Conservation (phyloP, 2,888 invertebrate species). For the Cylloceria caligata region DNA sequence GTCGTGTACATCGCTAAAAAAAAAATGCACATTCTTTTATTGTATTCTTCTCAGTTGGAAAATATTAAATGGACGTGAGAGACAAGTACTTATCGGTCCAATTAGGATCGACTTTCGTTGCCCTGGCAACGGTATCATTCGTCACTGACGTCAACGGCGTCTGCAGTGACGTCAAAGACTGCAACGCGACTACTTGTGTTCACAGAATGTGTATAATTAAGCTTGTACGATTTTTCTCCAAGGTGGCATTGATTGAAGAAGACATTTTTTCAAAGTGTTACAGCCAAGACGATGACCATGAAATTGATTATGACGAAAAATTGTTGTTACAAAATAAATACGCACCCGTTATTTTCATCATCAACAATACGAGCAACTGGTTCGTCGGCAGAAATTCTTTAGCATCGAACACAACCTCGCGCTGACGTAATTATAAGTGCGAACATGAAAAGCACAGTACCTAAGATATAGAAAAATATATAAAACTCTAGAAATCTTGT, state of each 20-base stretch:
- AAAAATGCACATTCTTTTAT: not conserved
- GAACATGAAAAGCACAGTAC: not conserved
- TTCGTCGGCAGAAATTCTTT: conserved; percentile 50
- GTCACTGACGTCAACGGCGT: conserved; percentile 77
- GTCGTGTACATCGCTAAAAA: not conserved
- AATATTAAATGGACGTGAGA: conserved; percentile 24
- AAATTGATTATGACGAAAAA: not conserved
- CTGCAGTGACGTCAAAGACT: conserved; percentile 78
- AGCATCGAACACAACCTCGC: conserved; percentile 52
- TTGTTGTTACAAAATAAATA: not conserved
- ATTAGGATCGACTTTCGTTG: conserved; percentile 73
- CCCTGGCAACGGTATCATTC: conserved; percentile 74
- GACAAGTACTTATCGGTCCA: conserved; percentile 64
- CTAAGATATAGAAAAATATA: not conserved
- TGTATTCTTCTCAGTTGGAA: not conserved
- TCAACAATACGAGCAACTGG: conserved; percentile 40
- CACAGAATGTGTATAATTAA: conserved; percentile 73
- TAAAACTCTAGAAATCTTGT: not conserved
- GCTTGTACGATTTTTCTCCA: conserved; percentile 54
- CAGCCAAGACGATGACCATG: too few relatives aligned
- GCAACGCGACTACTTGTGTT: conserved; percentile 74
- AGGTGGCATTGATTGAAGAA: too few relatives aligned
- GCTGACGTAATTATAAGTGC: conserved; percentile 36
- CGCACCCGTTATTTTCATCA: conserved; percentile 24
- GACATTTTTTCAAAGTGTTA: too few relatives aligned